These are phyloP conservation scores for Cinclus cinclus DNA, from an alignment of 2,113 vertebrate genomes.

Conservation along the genomic window DNA sequence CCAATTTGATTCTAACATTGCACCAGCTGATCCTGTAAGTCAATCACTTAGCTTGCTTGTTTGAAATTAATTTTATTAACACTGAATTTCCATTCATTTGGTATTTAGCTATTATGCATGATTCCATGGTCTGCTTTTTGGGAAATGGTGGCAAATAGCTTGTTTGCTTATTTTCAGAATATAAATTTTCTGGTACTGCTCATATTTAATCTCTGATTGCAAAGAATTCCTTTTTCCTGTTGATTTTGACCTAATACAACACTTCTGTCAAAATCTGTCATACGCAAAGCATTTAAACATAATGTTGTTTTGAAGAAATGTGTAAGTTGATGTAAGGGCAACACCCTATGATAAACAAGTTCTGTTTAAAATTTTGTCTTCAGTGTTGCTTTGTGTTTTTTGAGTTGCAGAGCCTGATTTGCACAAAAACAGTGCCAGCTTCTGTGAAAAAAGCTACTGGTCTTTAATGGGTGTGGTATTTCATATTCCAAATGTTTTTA, in stretches of 20 bases:
- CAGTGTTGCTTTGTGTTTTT: rapidly evolving
- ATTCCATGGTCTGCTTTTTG: conserved; percentile 71
- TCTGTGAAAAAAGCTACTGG: background rate
- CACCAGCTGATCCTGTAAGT: conserved; percentile 99
- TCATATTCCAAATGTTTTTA: background rate
- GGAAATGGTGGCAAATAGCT: conserved; percentile 66
- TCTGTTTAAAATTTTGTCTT: background rate
- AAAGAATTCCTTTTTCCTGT: conserved; percentile 9
- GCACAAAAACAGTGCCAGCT: background rate
- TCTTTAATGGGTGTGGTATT: background rate
- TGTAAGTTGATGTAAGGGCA: background rate
- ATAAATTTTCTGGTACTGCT: conserved; percentile 46
- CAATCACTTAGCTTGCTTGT: conserved; percentile 98
- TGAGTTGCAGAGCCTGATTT: background rate
- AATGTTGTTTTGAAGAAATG: background rate
- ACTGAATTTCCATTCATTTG: conserved; percentile 79
- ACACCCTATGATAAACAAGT: background rate
- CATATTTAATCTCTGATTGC: conserved; percentile 18
- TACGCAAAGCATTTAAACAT: background rate
- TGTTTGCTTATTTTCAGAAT: conserved; percentile 29
- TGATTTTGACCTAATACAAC: background rate
- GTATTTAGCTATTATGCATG: conserved; percentile 75
- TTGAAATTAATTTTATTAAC: conserved; percentile 99
- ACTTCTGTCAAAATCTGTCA: conserved; percentile 1
- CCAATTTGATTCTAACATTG: conserved; percentile 99